A percentile compares a stretch with the other conserved stretches of the same genome.
These are phyloP conservation scores for Drosophila glabriapex DNA, from an alignment of 2,888 invertebrate genomes.

Conservation along the genomic window DNA sequence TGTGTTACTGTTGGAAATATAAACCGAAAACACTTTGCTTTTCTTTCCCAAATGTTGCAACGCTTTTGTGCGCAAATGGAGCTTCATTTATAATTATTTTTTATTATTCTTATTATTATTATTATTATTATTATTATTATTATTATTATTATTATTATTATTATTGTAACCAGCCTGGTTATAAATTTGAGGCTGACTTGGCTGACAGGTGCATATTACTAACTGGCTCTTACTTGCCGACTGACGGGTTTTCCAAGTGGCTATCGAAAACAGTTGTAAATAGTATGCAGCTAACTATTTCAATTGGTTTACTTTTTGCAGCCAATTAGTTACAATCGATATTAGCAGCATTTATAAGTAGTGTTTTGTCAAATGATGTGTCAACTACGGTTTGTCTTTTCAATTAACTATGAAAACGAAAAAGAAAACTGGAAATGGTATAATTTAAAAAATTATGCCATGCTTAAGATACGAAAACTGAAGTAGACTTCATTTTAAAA, in stretches of 20 bases:
- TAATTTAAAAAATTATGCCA: neutral
- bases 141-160: slow-evolving; percentile 5
- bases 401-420: neutral
- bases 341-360: neutral
- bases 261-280: slow-evolving; percentile 33
- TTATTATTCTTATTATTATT: slow-evolving; percentile 12
- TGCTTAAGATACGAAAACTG: neutral
- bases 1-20: slow-evolving; percentile 19
- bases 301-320: slow-evolving; percentile 19
- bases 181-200: slow-evolving; percentile 5
- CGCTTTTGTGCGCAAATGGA: slow-evolving; percentile 78
- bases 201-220: slow-evolving; percentile 10
- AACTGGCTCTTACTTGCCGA: slow-evolving; percentile 15
- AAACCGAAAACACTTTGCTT: slow-evolving; percentile 62
- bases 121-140: slow-evolving; percentile 6
- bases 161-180: slow-evolving; percentile 24
- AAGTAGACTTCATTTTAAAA: neutral
- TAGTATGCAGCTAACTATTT: slow-evolving; percentile 12
- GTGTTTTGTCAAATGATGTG: neutral
- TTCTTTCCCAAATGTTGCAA: slow-evolving; percentile 70
- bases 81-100: slow-evolving; percentile 39
- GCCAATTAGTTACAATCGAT: slow-evolving; percentile 8
- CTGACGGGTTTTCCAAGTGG: slow-evolving; percentile 8
- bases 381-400: neutral
- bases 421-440: neutral